phyloP scores from a whole-genome alignment of 2,113 vertebrate genomes.

The Alaudala cheleensis region DNA sequence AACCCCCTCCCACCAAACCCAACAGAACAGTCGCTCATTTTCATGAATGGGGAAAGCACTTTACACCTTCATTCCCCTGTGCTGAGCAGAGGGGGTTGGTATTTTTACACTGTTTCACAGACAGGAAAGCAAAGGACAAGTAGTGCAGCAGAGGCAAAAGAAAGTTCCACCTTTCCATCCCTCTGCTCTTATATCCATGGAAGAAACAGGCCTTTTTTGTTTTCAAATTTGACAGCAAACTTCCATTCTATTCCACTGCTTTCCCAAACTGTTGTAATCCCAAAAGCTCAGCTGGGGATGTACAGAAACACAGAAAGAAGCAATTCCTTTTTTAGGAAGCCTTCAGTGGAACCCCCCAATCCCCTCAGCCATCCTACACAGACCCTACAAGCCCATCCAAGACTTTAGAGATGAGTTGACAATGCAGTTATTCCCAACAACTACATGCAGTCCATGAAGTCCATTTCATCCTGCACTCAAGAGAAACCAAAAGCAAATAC shows the following conservation, averaged over 20 bases:
- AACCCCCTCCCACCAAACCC: rapidly evolving
- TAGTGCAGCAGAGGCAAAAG: background rate
- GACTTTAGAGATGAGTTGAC: background rate
- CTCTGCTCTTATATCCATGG: background rate
- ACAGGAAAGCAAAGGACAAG: background rate
- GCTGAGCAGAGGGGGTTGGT: background rate
- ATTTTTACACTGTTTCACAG: background rate
- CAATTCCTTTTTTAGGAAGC: background rate
- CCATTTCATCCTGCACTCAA: background rate
- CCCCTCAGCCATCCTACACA: background rate
- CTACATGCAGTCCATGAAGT: rapidly evolving
- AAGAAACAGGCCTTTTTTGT: background rate
- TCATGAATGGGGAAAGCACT: background rate
- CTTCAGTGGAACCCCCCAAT: background rate
- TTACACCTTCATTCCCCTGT: rapidly evolving
- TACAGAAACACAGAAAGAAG: background rate
- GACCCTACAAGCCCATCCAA: background rate
- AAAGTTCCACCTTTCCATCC: background rate
- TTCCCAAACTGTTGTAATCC: background rate
- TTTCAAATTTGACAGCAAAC: background rate
- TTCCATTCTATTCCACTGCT: background rate
- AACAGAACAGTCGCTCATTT: background rate
- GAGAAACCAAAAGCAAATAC: background rate
- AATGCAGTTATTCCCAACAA: background rate
- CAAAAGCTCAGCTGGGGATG: background rate